Conservation (phyloP, 2,113 vertebrate species). For the Chionomys nivalis region DNA sequence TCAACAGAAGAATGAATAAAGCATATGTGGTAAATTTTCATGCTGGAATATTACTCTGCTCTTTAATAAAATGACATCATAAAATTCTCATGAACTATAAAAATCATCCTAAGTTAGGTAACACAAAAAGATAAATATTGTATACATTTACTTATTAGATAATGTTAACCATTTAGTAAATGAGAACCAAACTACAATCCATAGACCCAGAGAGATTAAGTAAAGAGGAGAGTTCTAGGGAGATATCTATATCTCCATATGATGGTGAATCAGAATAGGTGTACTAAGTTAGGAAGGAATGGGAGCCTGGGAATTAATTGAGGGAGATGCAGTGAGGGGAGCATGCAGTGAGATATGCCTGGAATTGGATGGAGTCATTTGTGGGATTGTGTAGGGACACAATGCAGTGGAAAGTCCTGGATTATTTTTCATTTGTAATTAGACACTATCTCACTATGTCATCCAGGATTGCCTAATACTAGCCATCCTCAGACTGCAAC, state of each 20-base stretch:
- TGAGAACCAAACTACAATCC: background rate
- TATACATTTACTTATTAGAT: background rate
- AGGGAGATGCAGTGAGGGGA: background rate
- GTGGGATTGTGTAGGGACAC: background rate
- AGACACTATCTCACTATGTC: background rate
- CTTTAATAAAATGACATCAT: background rate
- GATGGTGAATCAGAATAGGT: background rate
- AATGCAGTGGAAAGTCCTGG: background rate
- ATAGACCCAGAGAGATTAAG: background rate
- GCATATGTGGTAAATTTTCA: background rate
- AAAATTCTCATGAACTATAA: background rate
- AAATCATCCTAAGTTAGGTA: background rate
- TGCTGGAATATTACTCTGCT: background rate
- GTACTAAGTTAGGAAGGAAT: no score
- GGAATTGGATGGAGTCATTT: no score
- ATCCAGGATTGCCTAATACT: background rate
- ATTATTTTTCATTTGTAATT: background rate
- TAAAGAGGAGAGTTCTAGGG: background rate
- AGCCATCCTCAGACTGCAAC: background rate
- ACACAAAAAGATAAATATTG: background rate
- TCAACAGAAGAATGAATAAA: background rate
- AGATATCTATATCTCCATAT: background rate
- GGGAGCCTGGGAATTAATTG: background rate
- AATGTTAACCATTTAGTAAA: background rate
- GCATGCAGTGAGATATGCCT: no score